Base-by-base conservation (phyloP, 1,140 invertebrate genomes). In the Choristoneura fumiferana region DNA sequence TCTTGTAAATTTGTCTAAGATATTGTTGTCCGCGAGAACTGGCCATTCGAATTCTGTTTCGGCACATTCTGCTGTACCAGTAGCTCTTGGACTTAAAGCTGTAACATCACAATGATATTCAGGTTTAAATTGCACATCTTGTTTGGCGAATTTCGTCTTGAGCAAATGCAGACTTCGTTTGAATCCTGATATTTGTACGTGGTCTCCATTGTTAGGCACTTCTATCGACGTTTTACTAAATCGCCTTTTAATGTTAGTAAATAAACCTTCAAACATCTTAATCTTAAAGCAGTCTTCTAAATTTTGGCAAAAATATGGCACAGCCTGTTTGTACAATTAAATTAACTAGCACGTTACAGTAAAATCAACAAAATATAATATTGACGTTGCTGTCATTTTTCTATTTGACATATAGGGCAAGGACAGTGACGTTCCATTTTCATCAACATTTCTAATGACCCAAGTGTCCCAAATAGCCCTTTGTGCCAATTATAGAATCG, bases 1-100 rank as follows among this genome's bases (percentile, higher is more conserved):
- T 69, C 89, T 90, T 67, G 92, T 91, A 90, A 94, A 94, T 78
- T 91, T 92, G 65, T 94, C 92, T 66, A 94, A 86, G 71, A 94
- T 91, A 80, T 84, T 83, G 65, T 78, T 81, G 54, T 88, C 85
- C 60, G 67, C 63, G 4, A 87, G 55, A 34, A 57, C 60, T 63
- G 83, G 78, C 86, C 86, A 89, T 54, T 81, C 84, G 54, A 89
- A 81, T 63, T 89, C 86, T 40, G 86, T 89, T 65, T 78, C 58
- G 36, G 77, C 83, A 73, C 73, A 82, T 56, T 87, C 84, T 17
- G 70, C 81, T 40, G 71, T 68, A 12, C 84, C 77, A 54, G 75
- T 63, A 18, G 84, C 86, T 62, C 86, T 71, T 40, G 86, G 86
- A 57, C 84, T 86, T 66, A 89, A 67, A 61, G 76, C 71, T 55